Percentiles rank a stretch among this genome's conserved stretches.
Evolutionary conservation across 2,888 invertebrate genomes (phyloP).

Genomic region (Dendrolimus pini): DNA sequence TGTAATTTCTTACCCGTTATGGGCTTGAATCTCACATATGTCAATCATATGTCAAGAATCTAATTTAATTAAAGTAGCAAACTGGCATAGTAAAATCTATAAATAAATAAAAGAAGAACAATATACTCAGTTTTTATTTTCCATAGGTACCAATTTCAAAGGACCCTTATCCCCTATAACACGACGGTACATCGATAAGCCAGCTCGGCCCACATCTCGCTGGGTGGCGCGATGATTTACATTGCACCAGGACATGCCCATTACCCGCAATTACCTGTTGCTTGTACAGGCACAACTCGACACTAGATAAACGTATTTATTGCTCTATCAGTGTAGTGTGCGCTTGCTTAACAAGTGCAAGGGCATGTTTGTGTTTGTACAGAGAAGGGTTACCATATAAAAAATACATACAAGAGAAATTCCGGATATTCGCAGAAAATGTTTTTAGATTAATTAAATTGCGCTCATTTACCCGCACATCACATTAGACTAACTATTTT

Average conservation of each 20-base stretch:
- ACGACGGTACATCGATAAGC: background rate
- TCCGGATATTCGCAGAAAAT: no score
- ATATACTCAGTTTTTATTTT: background rate
- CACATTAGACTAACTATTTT: no score
- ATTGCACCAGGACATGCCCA: constrained; percentile 20
- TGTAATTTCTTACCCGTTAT: no score
- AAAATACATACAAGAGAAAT: no score
- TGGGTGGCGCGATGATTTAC: constrained; percentile 14
- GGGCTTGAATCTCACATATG: no score
- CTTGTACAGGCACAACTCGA: constrained; percentile 5
- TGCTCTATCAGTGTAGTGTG: constrained; percentile 24
- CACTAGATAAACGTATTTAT: constrained; percentile 26
- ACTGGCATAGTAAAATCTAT: background rate
- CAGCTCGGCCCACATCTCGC: constrained; percentile 2
- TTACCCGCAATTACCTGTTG: constrained; percentile 23
- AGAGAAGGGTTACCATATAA: no score
- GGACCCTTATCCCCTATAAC: background rate
- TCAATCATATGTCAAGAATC: no score
- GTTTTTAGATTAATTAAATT: no score
- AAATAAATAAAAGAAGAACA: background rate
- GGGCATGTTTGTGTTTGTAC: no score
- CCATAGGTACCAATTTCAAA: background rate
- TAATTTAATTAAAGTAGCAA: no score
- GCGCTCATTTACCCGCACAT: no score
- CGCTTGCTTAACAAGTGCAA: constrained; percentile 3